Conservation (phyloP, 2,113 vertebrate genomes). For the Hipposideros armiger region DNA sequence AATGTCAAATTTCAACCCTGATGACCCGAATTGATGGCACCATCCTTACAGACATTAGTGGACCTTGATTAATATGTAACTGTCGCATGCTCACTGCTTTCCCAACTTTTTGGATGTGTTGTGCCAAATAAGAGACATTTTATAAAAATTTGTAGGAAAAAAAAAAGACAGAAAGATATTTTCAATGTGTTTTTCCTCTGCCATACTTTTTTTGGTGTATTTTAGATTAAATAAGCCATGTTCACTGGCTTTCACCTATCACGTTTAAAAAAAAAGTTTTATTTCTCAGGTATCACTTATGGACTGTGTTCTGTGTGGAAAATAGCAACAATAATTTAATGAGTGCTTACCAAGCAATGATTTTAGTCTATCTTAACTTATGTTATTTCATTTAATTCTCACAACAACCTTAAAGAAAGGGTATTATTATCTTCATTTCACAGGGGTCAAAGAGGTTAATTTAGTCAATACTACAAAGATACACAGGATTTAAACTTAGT, state of each 20-base stretch:
- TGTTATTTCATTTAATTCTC: conserved; percentile 9
- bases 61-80: background rate
- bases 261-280: background rate
- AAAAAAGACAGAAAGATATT: background rate
- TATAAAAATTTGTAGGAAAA: background rate
- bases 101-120: background rate
- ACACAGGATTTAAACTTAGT: background rate
- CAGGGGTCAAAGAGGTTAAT: background rate
- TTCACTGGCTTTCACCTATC: background rate
- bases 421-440: conserved; percentile 5
- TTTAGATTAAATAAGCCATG: background rate
- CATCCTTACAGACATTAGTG: background rate
- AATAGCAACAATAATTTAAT: background rate
- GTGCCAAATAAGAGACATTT: background rate
- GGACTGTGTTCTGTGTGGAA: background rate
- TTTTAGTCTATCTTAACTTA: background rate
- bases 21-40: background rate
- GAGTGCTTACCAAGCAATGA: background rate
- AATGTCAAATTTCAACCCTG: background rate
- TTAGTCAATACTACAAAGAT: background rate
- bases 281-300: background rate
- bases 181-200: background rate
- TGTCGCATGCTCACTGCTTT: background rate
- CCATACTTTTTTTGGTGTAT: background rate
- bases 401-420: background rate